Percentiles rank a stretch among this genome's conserved stretches.
Evolutionary conservation across 2,113 vertebrate genomes (phyloP).

Genomic region (Dicerorhinus sumatrensis): DNA sequence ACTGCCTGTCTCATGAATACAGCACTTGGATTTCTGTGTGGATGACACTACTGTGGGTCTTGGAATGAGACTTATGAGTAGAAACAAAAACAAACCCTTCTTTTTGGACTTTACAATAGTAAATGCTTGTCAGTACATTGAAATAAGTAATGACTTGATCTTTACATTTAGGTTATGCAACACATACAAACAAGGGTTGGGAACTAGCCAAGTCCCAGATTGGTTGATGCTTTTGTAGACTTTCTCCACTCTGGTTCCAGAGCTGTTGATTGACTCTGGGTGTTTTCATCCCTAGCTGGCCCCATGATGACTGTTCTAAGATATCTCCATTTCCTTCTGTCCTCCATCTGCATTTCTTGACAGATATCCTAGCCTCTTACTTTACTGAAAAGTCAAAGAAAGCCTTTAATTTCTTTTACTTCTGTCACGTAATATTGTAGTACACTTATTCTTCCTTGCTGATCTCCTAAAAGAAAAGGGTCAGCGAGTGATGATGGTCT

Average conservation of each 20-base stretch:
- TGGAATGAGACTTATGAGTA: neutral
- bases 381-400: neutral
- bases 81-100: neutral
- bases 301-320: neutral
- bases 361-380: neutral
- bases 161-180: neutral
- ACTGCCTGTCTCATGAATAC: neutral
- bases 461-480: neutral
- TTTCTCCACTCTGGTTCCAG: neutral
- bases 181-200: neutral
- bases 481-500: neutral
- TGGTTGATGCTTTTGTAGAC: neutral
- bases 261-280: neutral
- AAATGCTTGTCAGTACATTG: neutral
- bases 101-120: neutral
- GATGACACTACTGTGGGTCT: neutral
- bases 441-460: neutral
- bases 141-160: neutral
- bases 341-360: neutral
- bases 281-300: neutral
- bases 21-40: neutral
- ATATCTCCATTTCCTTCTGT: neutral
- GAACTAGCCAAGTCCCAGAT: neutral
- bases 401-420: neutral
- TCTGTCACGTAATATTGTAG: neutral